Base-by-base conservation (phyloP, 2,797 vertebrate genomes). In the Characodon lateralis region DNA sequence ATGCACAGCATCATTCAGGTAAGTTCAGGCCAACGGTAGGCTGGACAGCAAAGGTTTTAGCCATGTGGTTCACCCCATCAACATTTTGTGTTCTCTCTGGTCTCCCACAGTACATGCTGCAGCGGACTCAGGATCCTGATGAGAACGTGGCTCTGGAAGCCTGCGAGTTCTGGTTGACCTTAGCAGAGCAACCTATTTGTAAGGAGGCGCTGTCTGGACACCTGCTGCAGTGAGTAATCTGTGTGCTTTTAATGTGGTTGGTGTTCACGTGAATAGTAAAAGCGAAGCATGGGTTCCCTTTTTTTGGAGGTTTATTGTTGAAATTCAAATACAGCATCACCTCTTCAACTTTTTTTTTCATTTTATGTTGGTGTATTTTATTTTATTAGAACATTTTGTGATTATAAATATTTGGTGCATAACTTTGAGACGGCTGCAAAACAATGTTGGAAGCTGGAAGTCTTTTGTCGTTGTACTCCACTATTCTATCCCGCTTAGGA, bases 1-100 rank as follows among this genome's bases (percentile, higher is more conserved):
- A 98, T 99, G 97, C 97, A 98, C 93, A 99, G 97, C 91, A 98
- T 98, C 84, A 97, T 98, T 83, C 97, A 98, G 96, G 97, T 98
- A 71, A 80, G 71, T 55, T 12, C 35, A 65, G 35, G 20, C 51
- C 41, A 48, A 20, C 26, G 9, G 72, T 48, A 5, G n/a, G 39
- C 16, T 50, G 31, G 4, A 2, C 1, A 31, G 28, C 4, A 1
- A 35, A 16, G 0, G 3, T 74, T 3, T 59, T 41, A 8, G 22
- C 39, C 22, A 2, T 71, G 12, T 69, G 0, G 56, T 16, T 3
- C 26, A 31, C 43, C 24, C 8, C 26, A 8, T 68, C 51, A 13
- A 66, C 41, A 4, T 9, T 2, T 5, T 8, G 31, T 61, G 9
- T 48, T 41, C 1, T 41, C n/a, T 50, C 5, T 63, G 22, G 0